phyloP scores from a whole-genome alignment of 2,113 vertebrate species.

The Girardinichthys multiradiatus region DNA sequence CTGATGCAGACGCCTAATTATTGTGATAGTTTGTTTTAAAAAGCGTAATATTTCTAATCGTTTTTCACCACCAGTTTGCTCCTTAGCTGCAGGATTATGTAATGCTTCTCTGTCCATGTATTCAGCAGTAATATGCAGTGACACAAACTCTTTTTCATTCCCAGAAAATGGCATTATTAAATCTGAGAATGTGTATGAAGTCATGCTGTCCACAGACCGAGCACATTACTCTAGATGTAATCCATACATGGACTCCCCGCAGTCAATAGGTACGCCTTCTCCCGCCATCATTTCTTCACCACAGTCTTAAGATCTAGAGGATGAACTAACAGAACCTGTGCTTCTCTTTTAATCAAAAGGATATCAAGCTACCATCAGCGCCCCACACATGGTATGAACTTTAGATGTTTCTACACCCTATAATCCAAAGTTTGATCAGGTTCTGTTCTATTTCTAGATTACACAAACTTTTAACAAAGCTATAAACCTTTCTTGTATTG shows the following conservation, averaged over 20 bases:
- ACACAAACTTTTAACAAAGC: no score
- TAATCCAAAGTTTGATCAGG: no score
- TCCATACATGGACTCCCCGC: conserved; percentile 98
- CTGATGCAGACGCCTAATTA: no score
- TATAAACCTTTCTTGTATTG: no score
- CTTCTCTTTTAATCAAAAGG: conserved; percentile 79
- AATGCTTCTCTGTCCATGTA: conserved; percentile 2
- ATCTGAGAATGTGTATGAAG: conserved; percentile 97
- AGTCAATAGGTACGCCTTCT: conserved; percentile 92
- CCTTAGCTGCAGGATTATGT: conserved; percentile 23
- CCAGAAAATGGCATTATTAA: conserved; percentile 99
- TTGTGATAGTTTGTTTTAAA: background rate
- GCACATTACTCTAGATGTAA: conserved; percentile 96
- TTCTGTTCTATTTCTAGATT: background rate
- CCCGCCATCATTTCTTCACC: rapidly evolving
- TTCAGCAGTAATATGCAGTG: conserved; percentile 12
- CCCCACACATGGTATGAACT: conserved; percentile 95
- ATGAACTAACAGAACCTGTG: conserved; percentile 40
- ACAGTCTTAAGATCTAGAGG: background rate
- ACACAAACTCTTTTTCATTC: conserved; percentile 55
- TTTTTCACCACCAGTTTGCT: background rate
- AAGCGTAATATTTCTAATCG: background rate
- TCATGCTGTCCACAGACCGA: conserved; percentile 96
- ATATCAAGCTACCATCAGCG: conserved; percentile 99
- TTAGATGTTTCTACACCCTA: conserved; percentile 14